phyloP scores from a whole-genome alignment of 2,888 invertebrate genomes.

The Rhopalosiphum nymphaeae region DNA sequence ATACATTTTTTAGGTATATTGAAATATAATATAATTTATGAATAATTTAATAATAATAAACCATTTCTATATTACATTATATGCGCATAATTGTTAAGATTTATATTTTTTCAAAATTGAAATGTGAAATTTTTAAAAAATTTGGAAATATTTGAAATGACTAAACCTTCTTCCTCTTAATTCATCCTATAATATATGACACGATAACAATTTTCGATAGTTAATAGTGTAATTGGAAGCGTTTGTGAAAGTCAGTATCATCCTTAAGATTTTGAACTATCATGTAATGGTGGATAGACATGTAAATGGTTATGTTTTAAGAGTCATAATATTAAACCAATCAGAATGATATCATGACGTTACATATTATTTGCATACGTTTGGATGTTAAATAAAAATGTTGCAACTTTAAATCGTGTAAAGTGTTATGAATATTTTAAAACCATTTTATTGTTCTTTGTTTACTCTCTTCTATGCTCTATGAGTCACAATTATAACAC shows the following conservation, averaged over 20 bases:
- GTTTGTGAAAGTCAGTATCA: background rate
- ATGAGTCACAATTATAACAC: background rate
- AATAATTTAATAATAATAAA: background rate
- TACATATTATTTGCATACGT: background rate
- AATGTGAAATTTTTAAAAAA: background rate
- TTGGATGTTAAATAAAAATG: background rate
- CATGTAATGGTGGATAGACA: background rate
- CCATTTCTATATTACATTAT: background rate
- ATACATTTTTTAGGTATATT: background rate
- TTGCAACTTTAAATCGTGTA: background rate
- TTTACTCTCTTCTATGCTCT: background rate
- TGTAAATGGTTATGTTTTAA: slow-evolving; percentile 16
- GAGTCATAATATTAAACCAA: background rate
- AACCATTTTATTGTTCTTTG: background rate
- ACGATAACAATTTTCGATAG: background rate
- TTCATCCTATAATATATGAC: background rate
- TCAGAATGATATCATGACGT: background rate
- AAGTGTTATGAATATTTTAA: background rate
- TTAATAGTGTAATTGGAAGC: background rate
- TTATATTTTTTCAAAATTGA: background rate
- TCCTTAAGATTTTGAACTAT: background rate
- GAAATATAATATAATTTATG: background rate
- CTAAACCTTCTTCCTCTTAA: background rate
- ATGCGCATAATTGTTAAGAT: background rate
- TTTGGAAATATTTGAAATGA: background rate